Percentiles rank a stretch among this genome's conserved stretches.
phyloP scores from a whole-genome alignment of 2,797 vertebrate genomes.

The Lycodopsis pacificus region DNA sequence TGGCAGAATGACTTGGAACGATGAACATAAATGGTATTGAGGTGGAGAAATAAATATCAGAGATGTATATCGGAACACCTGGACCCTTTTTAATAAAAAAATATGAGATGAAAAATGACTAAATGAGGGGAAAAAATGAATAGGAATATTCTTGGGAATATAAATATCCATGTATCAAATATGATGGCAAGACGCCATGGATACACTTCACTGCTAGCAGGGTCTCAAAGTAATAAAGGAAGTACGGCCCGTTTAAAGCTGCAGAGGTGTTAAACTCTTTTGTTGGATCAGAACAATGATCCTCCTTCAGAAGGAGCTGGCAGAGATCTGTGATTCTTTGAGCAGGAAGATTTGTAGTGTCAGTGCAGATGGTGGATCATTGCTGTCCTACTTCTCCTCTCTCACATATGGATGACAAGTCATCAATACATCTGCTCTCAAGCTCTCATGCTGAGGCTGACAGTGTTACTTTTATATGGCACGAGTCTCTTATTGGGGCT shows the following conservation, averaged over 20 bases:
- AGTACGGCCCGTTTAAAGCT: neutral
- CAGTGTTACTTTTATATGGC: slow-evolving; percentile 52
- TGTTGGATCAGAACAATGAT: slow-evolving; percentile 36
- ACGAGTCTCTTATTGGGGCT: slow-evolving; percentile 48
- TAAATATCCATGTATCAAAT: neutral
- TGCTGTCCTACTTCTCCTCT: slow-evolving; percentile 41
- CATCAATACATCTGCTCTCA: slow-evolving; percentile 66
- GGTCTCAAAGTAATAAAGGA: slow-evolving; percentile 14
- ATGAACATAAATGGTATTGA: neutral
- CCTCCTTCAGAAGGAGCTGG: slow-evolving; percentile 14
- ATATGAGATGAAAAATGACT: neutral
- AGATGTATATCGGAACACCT: neutral
- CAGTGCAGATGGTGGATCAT: slow-evolving; percentile 59
- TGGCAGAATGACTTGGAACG: neutral
- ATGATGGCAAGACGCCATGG: neutral
- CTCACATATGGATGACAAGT: slow-evolving; percentile 72
- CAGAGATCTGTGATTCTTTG: slow-evolving; percentile 41
- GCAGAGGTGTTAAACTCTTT: slow-evolving; percentile 27
- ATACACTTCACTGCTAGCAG: neutral
- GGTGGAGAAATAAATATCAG: neutral
- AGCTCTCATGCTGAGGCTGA: slow-evolving; percentile 51
- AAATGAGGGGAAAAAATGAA: neutral
- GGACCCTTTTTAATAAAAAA: neutral
- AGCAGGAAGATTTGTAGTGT: slow-evolving; percentile 53
- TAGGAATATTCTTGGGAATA: neutral